Evolutionary conservation across 1,140 invertebrate species (phyloP), one percentile per base, ranked within the genome.

Genomic region (Euwallacea similis): DNA sequence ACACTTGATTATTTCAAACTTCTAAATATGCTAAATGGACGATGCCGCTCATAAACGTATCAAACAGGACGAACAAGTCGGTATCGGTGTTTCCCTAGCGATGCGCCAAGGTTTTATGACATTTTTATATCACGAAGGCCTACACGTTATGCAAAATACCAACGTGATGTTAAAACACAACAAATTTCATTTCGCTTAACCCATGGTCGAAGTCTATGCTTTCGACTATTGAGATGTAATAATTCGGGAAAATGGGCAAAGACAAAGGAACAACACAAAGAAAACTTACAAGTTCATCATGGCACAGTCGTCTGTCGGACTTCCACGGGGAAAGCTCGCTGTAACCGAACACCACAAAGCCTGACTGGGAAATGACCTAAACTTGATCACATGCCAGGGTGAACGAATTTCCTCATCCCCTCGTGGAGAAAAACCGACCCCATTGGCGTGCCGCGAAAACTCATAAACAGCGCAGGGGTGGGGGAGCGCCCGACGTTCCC

Each of bases 341-440:
- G 63, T 66, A 72, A 72, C 71, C 71, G 58, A 63, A 72, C 71
- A 67, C 64, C 64, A 47, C 64, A 67, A 58, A 43, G 59, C 43
- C 71, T 65, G 15, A 72, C 64, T 66, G 59, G 58, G 50, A 61
- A 72, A 72, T 72, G 71, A 63, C 59, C 64, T 59, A 72, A 72
- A 72, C 71, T 67, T 67, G 71, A 67, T 72, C 71, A 68, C 71
- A 67, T 66, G 71, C 63, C 71, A 66, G 71, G 65, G 71, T 72
- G 71, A 72, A 66, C 62, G 69, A 60, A 60, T 64, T 70, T 66
- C 55, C 71, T 67, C 64, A 42, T 42, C 50, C 63, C 71, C 71
- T 60, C 58, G 42, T 43, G 15, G 10, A 41, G 50, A 43, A 54
- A 70, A 73, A 70, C 47, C 67, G 54, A 55, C 56, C 67, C 62